A percentile compares a stretch with the other conserved stretches of the same genome.
Conservation (phyloP, 1,140 invertebrate genomes). For the Pseudomyrmex pallidus region DNA sequence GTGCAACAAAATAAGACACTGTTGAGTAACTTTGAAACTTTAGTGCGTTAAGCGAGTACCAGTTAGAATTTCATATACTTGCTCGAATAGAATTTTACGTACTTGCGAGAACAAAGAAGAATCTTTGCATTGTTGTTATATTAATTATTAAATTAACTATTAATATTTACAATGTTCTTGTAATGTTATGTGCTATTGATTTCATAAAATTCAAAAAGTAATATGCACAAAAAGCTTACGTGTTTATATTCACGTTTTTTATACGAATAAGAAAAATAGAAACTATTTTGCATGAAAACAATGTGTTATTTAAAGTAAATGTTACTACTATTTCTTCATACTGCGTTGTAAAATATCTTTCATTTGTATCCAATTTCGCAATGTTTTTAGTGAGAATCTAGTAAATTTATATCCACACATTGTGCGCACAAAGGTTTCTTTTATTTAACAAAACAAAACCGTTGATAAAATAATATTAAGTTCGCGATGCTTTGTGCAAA, state of each 20-base stretch:
- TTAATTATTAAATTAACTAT: not conserved
- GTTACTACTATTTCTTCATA: not conserved
- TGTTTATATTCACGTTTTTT: not conserved
- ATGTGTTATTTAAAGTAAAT: too few species aligned
- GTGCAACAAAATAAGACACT: conserved; percentile 39
- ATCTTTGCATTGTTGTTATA: not conserved
- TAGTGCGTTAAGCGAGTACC: conserved; percentile 21
- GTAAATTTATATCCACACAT: not conserved
- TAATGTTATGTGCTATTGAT: not conserved
- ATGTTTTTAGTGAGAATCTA: not conserved
- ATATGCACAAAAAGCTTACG: not conserved
- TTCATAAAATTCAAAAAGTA: not conserved
- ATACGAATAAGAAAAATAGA: not conserved
- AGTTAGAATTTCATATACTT: conserved; percentile 11
- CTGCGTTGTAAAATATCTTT: not conserved
- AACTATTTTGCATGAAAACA: not conserved
- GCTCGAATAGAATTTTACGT: conserved; percentile 13
- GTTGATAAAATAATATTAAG: conserved; percentile 12
- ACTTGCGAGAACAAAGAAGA: not conserved
- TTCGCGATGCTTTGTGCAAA: not conserved
- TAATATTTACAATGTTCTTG: too few species aligned
- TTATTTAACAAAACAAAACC: conserved; percentile 8
- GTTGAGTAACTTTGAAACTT: conserved; percentile 41
- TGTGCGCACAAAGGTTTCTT: not conserved
- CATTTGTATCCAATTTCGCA: not conserved